Percentiles rank a stretch among this genome's conserved stretches.
These are phyloP conservation scores for Echiichthys vipera DNA, from an alignment of 2,797 vertebrate genomes.

Conservation along the genomic window DNA sequence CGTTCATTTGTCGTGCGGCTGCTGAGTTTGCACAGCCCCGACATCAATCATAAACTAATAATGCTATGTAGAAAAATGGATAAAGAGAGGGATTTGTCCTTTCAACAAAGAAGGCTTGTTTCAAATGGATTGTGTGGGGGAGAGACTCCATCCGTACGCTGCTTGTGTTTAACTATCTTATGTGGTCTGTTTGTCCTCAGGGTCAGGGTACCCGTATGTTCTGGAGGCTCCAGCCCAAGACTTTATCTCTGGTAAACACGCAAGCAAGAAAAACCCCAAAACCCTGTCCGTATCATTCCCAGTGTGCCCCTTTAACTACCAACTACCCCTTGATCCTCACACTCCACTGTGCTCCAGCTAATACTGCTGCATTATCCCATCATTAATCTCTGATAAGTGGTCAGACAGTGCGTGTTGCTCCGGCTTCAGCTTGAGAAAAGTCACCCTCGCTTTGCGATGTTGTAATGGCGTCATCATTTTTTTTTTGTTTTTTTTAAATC, in stretches of 20 bases:
- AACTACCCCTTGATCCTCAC: slow-evolving; percentile 10
- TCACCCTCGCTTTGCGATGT: neutral
- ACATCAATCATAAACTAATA: slow-evolving; percentile 67
- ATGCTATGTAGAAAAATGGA: slow-evolving; percentile 47
- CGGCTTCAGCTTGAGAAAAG: slow-evolving; percentile 30
- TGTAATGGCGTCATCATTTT: slow-evolving; percentile 42
- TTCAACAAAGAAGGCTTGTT: slow-evolving; percentile 18
- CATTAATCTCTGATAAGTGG: slow-evolving; percentile 63
- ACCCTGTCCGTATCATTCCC: slow-evolving; percentile 21
- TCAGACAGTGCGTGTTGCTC: slow-evolving; percentile 37
- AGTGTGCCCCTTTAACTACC: slow-evolving; percentile 39
- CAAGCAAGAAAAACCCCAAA: slow-evolving; percentile 42
- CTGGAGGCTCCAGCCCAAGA: slow-evolving; percentile 77
- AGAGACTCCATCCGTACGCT: neutral
- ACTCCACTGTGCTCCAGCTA: slow-evolving; percentile 24
- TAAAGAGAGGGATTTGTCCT: slow-evolving; percentile 23
- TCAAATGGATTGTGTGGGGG: slow-evolving; percentile 11
- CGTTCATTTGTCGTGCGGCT: slow-evolving; percentile 44
- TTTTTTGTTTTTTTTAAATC: too few species aligned
- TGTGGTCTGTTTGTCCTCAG: slow-evolving; percentile 80
- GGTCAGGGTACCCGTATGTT: slow-evolving; percentile 83
- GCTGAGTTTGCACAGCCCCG: slow-evolving; percentile 39
- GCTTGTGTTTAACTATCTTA: slow-evolving; percentile 65
- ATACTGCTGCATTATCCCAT: slow-evolving; percentile 36
- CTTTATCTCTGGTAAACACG: slow-evolving; percentile 83